These are phyloP conservation scores for Athripsodes cinereus DNA, from an alignment of 2,888 invertebrate species.

Conservation along the genomic window DNA sequence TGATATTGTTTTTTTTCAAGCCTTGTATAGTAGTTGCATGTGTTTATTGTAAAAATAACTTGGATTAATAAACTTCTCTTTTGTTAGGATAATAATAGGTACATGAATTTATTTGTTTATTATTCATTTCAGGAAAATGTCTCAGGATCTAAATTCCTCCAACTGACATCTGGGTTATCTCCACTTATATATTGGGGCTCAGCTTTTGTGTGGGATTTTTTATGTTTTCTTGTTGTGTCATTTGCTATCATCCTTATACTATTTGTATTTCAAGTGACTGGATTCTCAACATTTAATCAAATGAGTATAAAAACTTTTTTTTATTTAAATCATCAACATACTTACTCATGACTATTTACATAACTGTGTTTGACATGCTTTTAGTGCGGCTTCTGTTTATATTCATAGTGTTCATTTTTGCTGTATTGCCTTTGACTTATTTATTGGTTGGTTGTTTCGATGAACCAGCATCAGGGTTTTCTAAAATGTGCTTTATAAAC, in stretches of 20 bases:
- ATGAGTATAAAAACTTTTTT: too few species aligned
- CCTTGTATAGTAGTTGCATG: too few species aligned
- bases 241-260: constrained; percentile 55
- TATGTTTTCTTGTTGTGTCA: constrained; percentile 54
- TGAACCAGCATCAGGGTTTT: constrained; percentile 70
- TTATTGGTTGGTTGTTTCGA: constrained; percentile 62
- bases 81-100: too few species aligned
- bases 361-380: not conserved
- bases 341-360: too few species aligned
- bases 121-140: constrained; percentile 52
- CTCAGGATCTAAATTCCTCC: constrained; percentile 62
- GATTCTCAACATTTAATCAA: constrained; percentile 38
- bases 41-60: too few species aligned
- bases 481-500: constrained; percentile 64
- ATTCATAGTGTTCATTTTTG: constrained; percentile 62
- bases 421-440: constrained; percentile 68
- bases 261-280: constrained; percentile 59
- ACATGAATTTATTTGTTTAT: too few species aligned
- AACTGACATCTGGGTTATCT: constrained; percentile 65
- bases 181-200: constrained; percentile 64
- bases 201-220: constrained; percentile 61
- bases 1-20: too few species aligned
- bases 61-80: too few species aligned
- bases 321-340: too few species aligned
- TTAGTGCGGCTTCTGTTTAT: constrained; percentile 40